Percentiles rank a stretch among this genome's conserved stretches.
Evolutionary conservation across 2,797 vertebrate species (phyloP).

Genomic region (Kryptopterus vitreolus): DNA sequence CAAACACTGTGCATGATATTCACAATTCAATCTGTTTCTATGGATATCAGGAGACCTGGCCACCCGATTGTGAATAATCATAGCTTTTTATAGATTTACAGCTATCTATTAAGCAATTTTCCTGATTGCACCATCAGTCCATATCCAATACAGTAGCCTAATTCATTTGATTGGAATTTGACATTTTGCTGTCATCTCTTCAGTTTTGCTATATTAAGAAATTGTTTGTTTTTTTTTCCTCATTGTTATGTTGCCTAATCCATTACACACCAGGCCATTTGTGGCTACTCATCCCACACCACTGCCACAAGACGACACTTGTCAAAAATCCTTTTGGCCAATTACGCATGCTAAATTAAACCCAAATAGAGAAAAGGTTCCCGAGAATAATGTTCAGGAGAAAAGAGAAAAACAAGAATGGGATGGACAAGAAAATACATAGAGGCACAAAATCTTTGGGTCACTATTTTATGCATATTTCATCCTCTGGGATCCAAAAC

Average conservation of each 20-base stretch:
- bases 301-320: constrained; percentile 10
- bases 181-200: constrained; percentile 21
- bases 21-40: background rate
- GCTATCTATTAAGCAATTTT: background rate
- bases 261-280: constrained; percentile 13
- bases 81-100: background rate
- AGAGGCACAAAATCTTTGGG: background rate
- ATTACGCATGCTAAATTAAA: constrained; percentile 20
- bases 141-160: background rate
- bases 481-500: background rate
- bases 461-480: constrained; percentile 2
- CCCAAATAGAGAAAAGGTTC: background rate
- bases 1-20: background rate
- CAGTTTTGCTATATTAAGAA: background rate
- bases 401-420: constrained; percentile 1
- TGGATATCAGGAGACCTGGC: background rate
- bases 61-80: background rate
- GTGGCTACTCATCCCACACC: background rate
- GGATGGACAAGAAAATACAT: background rate
- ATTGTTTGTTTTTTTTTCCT: constrained; percentile 3
- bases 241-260: background rate
- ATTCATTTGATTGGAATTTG: background rate
- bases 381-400: constrained; percentile 2
- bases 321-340: constrained; percentile 27
- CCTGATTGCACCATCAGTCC: background rate